These are phyloP conservation scores for Okamejei kenojei DNA, from an alignment of 2,797 vertebrate species.

Conservation along the genomic window DNA sequence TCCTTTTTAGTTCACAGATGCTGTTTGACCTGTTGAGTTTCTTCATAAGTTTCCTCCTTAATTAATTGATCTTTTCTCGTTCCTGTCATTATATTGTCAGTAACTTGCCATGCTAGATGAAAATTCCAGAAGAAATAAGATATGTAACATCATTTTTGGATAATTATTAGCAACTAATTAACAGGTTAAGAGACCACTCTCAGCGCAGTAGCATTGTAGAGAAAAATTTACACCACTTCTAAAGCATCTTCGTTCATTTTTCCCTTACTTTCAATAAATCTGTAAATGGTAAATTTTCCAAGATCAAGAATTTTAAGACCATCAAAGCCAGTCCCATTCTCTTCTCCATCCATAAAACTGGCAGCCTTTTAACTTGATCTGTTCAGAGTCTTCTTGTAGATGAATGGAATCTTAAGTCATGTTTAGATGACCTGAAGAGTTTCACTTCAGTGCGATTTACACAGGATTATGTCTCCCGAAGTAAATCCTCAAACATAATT, in stretches of 20 bases:
- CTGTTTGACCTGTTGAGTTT: too few species aligned
- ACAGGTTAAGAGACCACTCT: background rate
- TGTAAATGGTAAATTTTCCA: background rate
- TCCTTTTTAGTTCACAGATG: too few species aligned
- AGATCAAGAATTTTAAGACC: background rate
- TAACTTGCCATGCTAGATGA: background rate
- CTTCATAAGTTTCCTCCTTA: too few species aligned
- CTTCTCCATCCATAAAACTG: constrained; percentile 39
- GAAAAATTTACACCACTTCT: background rate
- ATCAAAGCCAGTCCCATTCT: constrained; percentile 38
- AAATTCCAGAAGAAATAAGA: constrained; percentile 7
- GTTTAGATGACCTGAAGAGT: constrained; percentile 40
- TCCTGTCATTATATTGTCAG: background rate
- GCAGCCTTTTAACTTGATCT: constrained; percentile 39
- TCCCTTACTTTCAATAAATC: background rate
- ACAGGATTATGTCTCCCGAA: constrained; percentile 7
- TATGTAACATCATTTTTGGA: constrained; percentile 13
- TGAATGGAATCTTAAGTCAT: constrained; percentile 36
- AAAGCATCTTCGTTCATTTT: background rate
- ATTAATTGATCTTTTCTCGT: background rate
- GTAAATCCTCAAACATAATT: constrained; percentile 7
- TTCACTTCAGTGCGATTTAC: constrained; percentile 33
- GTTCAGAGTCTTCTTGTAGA: background rate
- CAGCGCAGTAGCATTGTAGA: background rate
- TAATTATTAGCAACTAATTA: background rate